Evolutionary conservation across 2,888 invertebrate species (phyloP).

Genomic region (Himalopsyche japonica): DNA sequence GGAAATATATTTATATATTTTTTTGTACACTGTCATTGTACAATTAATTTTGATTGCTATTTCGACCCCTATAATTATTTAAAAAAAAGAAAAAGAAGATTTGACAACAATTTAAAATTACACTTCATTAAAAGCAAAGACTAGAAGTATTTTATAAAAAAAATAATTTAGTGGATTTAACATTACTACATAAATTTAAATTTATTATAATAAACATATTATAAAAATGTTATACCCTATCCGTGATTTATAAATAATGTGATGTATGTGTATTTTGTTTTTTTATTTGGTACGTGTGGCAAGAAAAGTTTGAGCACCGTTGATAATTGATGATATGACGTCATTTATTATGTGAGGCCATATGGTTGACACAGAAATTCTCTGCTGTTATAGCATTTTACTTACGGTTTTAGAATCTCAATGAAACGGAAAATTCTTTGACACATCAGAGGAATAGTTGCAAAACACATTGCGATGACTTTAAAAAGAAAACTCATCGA

Average conservation of each 20-base stretch:
- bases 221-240: no score
- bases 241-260: no score
- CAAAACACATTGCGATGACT: no score
- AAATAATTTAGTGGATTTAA: background rate
- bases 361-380: constrained; percentile 5
- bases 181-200: background rate
- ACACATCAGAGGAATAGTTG: no score
- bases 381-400: background rate
- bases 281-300: no score
- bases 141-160: background rate
- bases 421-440: background rate
- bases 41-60: no score
- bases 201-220: no score
- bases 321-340: background rate
- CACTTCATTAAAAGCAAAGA: background rate
- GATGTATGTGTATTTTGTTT: no score
- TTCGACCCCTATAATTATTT: no score
- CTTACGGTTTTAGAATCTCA: background rate
- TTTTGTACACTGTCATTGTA: no score
- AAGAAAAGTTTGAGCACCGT: background rate
- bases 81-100: background rate
- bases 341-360: constrained; percentile 2
- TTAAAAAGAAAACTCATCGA: no score
- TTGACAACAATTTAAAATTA: background rate
- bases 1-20: no score